These are phyloP conservation scores for Hormaphis cornu DNA, from an alignment of 1,140 invertebrate species.

Conservation along the genomic window DNA sequence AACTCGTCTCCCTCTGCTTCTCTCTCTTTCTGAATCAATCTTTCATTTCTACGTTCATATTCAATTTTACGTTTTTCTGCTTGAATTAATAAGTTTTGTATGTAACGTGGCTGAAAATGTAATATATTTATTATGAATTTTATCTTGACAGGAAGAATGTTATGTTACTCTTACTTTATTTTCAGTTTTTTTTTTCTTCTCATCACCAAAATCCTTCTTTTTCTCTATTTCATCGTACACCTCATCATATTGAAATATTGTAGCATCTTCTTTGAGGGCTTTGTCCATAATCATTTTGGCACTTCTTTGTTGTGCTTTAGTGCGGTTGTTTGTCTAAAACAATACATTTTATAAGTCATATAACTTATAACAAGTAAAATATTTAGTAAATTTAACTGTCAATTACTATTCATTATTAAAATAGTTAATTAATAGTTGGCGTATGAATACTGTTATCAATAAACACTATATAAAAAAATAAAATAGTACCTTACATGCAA, in stretches of 20 bases:
- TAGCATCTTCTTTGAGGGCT: conserved; percentile 78
- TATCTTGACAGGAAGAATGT: too few species aligned
- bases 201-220: conserved; percentile 50
- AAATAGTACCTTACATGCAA: too few species aligned
- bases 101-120: conserved; percentile 63
- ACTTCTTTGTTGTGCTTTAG: conserved; percentile 45
- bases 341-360: not conserved
- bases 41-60: conserved; percentile 74
- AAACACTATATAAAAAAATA: too few species aligned
- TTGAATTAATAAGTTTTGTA: conserved; percentile 67
- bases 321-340: conserved; percentile 41
- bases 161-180: conserved; percentile 46
- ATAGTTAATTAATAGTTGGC: too few species aligned
- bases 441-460: too few species aligned
- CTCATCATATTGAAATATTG: conserved; percentile 90
- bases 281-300: conserved; percentile 54
- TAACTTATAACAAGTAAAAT: too few species aligned
- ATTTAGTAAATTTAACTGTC: too few species aligned
- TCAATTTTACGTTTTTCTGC: conserved; percentile 81
- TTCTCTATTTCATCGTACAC: conserved; percentile 80
- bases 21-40: conserved; percentile 79
- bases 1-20: conserved; percentile 80
- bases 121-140: not conserved
- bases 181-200: conserved; percentile 48
- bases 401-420: too few species aligned